phyloP scores from a whole-genome alignment of 2,113 vertebrate genomes.

The Sylvilagus bachmani region DNA sequence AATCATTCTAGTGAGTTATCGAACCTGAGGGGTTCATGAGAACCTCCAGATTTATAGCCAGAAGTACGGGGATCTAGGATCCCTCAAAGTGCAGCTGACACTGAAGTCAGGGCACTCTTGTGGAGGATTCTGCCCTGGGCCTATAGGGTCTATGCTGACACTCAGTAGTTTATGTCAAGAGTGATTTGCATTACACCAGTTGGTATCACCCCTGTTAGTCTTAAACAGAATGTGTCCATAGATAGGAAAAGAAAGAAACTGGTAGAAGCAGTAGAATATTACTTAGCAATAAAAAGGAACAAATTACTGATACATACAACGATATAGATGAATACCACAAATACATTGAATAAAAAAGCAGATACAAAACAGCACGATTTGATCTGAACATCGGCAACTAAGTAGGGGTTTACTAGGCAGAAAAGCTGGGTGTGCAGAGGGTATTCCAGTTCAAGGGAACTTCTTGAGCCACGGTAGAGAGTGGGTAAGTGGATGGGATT shows the following conservation, averaged over 20 bases:
- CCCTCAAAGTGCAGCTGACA: neutral
- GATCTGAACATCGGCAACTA: neutral
- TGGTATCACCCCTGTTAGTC: neutral
- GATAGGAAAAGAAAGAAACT: neutral
- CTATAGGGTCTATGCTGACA: no score
- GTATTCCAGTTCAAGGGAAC: neutral
- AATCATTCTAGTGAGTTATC: neutral
- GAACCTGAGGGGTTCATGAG: neutral
- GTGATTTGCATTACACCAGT: neutral
- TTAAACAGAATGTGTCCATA: neutral
- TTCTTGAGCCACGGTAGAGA: neutral
- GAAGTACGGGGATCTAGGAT: neutral
- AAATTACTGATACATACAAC: neutral
- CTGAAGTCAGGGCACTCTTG: neutral
- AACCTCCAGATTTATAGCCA: neutral
- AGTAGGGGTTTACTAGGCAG: neutral
- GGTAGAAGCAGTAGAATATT: neutral
- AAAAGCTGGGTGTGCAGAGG: neutral
- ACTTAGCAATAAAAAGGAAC: neutral
- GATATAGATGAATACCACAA: neutral
- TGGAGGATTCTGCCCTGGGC: neutral
- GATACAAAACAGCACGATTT: neutral
- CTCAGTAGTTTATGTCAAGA: no score
- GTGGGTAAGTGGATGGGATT: neutral
- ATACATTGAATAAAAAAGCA: neutral